phyloP scores from a whole-genome alignment of 2,797 vertebrate genomes.

The Sebastes paucispinis region DNA sequence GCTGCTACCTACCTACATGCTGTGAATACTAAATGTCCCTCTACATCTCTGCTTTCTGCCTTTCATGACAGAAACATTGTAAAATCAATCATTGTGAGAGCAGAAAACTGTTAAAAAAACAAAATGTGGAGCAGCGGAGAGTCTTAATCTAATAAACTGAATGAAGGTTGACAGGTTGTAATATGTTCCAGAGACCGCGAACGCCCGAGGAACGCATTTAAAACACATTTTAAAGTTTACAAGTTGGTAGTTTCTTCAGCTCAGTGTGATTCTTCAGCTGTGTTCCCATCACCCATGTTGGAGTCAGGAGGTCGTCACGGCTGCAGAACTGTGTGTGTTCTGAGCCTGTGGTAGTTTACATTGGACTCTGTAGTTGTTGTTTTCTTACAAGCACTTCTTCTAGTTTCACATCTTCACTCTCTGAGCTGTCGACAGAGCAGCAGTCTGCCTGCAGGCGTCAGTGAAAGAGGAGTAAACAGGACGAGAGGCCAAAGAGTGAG shows the following conservation, averaged over 20 bases:
- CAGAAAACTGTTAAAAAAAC: neutral
- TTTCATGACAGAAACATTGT: neutral
- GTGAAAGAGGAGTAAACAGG: neutral
- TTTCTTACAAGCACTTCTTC: neutral
- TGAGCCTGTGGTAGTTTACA: too few species aligned
- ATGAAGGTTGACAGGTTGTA: neutral
- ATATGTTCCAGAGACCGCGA: neutral
- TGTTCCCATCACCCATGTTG: neutral
- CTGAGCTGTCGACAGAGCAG: neutral
- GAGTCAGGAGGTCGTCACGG: neutral
- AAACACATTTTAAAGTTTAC: too few species aligned
- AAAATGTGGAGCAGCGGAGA: neutral
- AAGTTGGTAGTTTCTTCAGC: neutral
- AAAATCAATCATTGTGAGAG: too few species aligned
- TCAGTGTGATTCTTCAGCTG: neutral
- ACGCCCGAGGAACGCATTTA: neutral
- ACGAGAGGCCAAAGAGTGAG: neutral
- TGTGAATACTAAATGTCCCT: too few species aligned
- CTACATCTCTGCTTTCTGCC: neutral
- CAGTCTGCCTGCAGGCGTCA: neutral
- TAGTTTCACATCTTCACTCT: neutral
- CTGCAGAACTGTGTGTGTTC: too few species aligned
- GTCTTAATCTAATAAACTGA: neutral
- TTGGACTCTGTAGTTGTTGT: too few species aligned
- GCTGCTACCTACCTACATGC: too few species aligned